phyloP scores from a whole-genome alignment of 2,888 invertebrate species.

The Periphyllus acericola region DNA sequence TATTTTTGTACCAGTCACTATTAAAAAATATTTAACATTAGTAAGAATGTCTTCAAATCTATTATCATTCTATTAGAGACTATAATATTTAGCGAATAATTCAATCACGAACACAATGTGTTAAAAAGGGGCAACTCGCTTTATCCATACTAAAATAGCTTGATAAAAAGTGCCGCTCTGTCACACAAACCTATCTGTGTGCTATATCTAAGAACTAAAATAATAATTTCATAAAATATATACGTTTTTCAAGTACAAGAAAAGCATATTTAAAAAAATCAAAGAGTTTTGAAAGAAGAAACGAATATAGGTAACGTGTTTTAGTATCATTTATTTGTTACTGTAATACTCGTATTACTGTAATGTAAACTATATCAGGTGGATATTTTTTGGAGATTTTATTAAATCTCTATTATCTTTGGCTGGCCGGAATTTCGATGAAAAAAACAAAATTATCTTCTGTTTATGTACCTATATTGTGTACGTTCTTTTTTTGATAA shows the following conservation, averaged over 20 bases:
- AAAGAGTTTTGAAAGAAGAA: too few species aligned
- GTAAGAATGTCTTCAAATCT: conserved; percentile 4
- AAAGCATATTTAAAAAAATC: background rate
- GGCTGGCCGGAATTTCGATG: too few species aligned
- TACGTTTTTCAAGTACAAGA: background rate
- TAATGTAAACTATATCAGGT: too few species aligned
- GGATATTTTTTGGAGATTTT: too few species aligned
- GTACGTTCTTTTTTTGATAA: background rate
- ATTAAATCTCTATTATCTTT: too few species aligned
- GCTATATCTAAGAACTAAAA: background rate
- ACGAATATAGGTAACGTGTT: too few species aligned
- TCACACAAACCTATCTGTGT: background rate
- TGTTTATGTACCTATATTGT: background rate
- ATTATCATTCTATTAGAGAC: conserved; percentile 49
- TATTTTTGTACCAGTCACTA: background rate
- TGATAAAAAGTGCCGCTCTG: conserved; percentile 13
- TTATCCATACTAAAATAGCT: conserved; percentile 24
- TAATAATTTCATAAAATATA: too few species aligned
- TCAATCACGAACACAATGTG: conserved; percentile 31
- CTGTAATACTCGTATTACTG: too few species aligned
- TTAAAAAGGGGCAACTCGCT: conserved; percentile 20
- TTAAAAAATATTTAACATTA: conserved; percentile 12
- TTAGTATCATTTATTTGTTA: too few species aligned
- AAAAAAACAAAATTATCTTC: background rate
- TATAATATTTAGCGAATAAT: conserved; percentile 35